A percentile compares a stretch with the other conserved stretches of the same genome.
Evolutionary conservation across 2,113 vertebrate genomes (phyloP).

Genomic region (Boulengeromyrus knoepffleri): DNA sequence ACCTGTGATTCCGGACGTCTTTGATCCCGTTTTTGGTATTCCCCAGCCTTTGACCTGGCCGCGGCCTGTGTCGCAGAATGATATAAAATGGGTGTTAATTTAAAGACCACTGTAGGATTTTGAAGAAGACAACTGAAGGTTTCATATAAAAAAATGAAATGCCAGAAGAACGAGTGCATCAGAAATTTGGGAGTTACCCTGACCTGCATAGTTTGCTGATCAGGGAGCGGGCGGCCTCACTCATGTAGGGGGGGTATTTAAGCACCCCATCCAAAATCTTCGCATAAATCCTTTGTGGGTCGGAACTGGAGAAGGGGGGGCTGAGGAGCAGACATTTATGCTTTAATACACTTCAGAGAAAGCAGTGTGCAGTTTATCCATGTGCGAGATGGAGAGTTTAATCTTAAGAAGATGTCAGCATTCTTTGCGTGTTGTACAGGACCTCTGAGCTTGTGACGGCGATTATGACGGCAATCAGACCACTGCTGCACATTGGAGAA

Average conservation of each 20-base stretch:
- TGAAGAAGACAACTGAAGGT: not conserved
- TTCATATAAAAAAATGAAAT: not conserved
- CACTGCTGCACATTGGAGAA: not conserved
- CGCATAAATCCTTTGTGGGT: conserved; percentile 69
- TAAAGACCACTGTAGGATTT: not conserved
- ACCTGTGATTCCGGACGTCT: conserved; percentile 70
- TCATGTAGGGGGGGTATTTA: conserved; percentile 61
- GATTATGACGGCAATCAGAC: not conserved
- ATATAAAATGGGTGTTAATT: not conserved
- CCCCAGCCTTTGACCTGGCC: conserved; percentile 66
- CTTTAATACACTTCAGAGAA: not conserved
- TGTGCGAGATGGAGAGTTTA: not conserved
- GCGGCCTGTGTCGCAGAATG: conserved; percentile 47
- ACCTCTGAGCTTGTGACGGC: not conserved
- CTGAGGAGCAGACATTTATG: conserved; percentile 39
- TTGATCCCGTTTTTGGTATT: conserved; percentile 71
- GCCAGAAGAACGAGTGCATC: not conserved
- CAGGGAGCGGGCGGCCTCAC: conserved; percentile 64
- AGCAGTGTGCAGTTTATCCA: not conserved
- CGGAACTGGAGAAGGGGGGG: conserved; percentile 68
- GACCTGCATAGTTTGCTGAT: conserved; percentile 71
- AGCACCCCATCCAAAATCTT: conserved; percentile 65
- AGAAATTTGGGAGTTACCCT: not conserved
- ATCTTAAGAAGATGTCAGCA: not conserved
- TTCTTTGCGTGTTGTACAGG: not conserved